Evolutionary conservation across 2,113 vertebrate genomes (phyloP), one percentile per base, ranked within the genome.

Genomic region (Rhegmatorhina hoffmannsi): DNA sequence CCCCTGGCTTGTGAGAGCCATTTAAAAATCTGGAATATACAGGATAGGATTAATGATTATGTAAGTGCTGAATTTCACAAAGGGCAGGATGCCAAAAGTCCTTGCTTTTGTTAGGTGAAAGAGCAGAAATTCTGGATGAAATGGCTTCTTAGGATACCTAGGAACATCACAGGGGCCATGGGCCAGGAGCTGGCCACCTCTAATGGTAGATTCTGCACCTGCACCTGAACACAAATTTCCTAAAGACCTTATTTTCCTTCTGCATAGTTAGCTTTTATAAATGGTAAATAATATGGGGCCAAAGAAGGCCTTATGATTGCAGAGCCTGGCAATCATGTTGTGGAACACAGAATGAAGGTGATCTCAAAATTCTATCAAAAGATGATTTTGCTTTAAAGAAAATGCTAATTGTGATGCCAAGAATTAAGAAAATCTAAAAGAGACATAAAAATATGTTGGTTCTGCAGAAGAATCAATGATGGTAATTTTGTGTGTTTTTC

Each of bases 21-120:
- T 84, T 92, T 78, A 6, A 36, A 88, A 89, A 73, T 28, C 6
- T 46, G 56, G 46, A 33, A 23, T 83, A 60, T 74, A 40, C 26
- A 91, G 62, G 46, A 90, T 43, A 85, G 55, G 75, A 95, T 92
- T 95, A 91, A 74, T 59, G 63, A 77, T 88, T 93, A 47, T 67
- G 64, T 66, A 90, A 93, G 38, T 44, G 59, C 21, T 21, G 47
- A 25, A 33, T 74, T 91, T 92, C 75, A 47, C 84, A 84, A 74
- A 77, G 17, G 79, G 59, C 13, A 59, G 59, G 68, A 70, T 88
- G 63, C 24, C 53, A 74, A 87, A 73, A 2, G 3, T 14, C 43
- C 17, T 90, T 2, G 1, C 21, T 86, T 88, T 74, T 93, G 17
- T 83, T 74, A 62, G 49, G 46, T 74, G 20, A 46, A 11, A 67